Conservation (phyloP, 2,888 invertebrate species). For the Amiota mariae region DNA sequence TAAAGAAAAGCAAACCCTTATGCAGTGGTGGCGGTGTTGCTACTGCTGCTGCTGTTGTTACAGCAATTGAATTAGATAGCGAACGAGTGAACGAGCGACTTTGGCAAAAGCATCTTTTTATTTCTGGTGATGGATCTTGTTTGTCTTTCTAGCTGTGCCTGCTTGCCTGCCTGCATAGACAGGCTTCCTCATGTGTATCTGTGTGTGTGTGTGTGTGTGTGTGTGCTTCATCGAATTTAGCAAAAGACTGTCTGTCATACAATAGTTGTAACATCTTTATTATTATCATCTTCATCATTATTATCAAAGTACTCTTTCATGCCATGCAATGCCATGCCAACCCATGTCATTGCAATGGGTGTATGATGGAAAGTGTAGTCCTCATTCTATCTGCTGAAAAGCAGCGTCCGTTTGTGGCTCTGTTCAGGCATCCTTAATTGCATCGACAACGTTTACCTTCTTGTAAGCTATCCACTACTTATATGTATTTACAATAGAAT, state of each 20-base stretch:
- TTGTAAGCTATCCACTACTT: slow-evolving; percentile 58
- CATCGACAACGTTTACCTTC: slow-evolving; percentile 56
- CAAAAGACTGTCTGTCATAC: not conserved
- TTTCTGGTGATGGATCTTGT: not conserved
- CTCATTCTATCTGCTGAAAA: not conserved
- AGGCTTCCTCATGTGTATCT: no score
- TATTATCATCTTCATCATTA: not conserved
- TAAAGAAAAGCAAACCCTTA: not conserved
- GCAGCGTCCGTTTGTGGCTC: not conserved
- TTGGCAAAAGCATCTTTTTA: not conserved
- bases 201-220: not conserved
- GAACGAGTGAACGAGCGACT: not conserved
- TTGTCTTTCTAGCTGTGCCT: not conserved
- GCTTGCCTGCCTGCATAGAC: slow-evolving; percentile 5
- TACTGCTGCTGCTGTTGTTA: not conserved
- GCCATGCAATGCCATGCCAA: no score
- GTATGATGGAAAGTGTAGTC: not conserved
- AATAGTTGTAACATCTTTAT: not conserved
- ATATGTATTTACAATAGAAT: slow-evolving; percentile 35
- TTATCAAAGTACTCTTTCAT: not conserved
- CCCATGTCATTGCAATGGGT: no score
- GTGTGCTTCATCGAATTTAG: not conserved
- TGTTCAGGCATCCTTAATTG: slow-evolving; percentile 49
- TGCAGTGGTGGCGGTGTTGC: not conserved
- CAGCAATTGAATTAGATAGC: slow-evolving; percentile 14